Evolutionary conservation across 2,888 invertebrate species (phyloP), one percentile per base, ranked within the genome.

Genomic region (Aphidoletes aphidimyza): DNA sequence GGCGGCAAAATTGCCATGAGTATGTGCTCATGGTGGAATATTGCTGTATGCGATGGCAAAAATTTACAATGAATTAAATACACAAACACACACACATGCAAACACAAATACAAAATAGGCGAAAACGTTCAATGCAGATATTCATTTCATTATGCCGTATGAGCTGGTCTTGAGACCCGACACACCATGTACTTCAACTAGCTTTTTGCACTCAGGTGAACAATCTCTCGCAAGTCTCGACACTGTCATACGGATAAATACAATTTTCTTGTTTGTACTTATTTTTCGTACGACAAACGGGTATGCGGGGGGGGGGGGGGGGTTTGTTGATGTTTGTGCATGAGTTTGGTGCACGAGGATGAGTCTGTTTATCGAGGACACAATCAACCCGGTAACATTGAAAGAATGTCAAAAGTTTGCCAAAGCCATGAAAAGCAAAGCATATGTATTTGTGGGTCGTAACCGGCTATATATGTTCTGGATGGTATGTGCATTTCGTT

Each of bases 401-500:
- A 69, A 69, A 69, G 69, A 30, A 69, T 54, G 26, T 30, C 30
- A n/a, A 30, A 69, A 69, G n/a, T 54, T 69, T 30, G 8, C 5
- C 69, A 14, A 69, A 69, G 30, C 69, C 69, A 30, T n/a, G n/a
- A n/a, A n/a, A n/a, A n/a, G n/a, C n/a, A n/a, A n/a, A 69, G 69
- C 34, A 34, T 30, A 30, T 34, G 69, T 69, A 30, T 69, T 69
- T 69, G 30, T 34, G 69, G 69, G 69, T 69, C 69, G 69, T 14
- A 69, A 30, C 2, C 9, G 34, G 69, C 1, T n/a, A 30, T 8
- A 3, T 54, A 9, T 69, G 69, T n/a, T n/a, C n/a, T n/a, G n/a
- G n/a, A n/a, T n/a, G n/a, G n/a, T n/a, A n/a, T n/a, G n/a, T n/a
- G n/a, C n/a, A n/a, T n/a, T n/a, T n/a, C n/a, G n/a, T n/a, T n/a